These are phyloP conservation scores for Phrixothrix hirtus DNA, from an alignment of 2,888 invertebrate species.

Conservation along the genomic window DNA sequence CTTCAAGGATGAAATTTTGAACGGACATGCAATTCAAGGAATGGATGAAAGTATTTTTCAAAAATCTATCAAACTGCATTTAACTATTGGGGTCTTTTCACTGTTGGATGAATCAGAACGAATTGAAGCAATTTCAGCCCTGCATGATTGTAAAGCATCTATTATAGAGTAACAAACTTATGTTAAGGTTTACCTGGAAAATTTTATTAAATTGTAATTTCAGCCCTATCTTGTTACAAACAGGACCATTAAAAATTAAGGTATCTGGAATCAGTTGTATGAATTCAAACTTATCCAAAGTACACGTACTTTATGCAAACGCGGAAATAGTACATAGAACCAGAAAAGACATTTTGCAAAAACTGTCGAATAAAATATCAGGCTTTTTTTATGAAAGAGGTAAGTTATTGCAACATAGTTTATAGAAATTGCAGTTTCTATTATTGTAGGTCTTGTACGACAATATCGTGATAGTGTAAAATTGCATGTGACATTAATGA, in stretches of 20 bases:
- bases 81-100: slow-evolving; percentile 77
- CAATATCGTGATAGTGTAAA: slow-evolving; percentile 67
- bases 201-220: slow-evolving; percentile 13
- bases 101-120: slow-evolving; percentile 78
- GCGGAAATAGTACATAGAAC: slow-evolving; percentile 58
- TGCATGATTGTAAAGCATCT: slow-evolving; percentile 67
- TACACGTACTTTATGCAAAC: slow-evolving; percentile 79
- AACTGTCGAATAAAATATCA: slow-evolving; percentile 64
- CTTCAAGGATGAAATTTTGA: slow-evolving; percentile 43
- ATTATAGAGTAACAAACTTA: slow-evolving; percentile 63
- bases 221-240: slow-evolving; percentile 41
- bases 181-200: slow-evolving; percentile 23
- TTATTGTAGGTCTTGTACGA: slow-evolving; percentile 58
- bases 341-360: slow-evolving; percentile 62
- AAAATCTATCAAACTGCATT: slow-evolving; percentile 71
- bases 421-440: no score
- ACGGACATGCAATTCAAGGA: slow-evolving; percentile 58
- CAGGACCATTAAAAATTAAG: slow-evolving; percentile 56
- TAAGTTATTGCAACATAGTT: slow-evolving; percentile 46
- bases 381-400: slow-evolving; percentile 67
- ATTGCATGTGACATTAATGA: slow-evolving; percentile 85
- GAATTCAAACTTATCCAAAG: slow-evolving; percentile 84
- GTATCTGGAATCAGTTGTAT: slow-evolving; percentile 83
- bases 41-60: slow-evolving; percentile 76
- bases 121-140: slow-evolving; percentile 63